A percentile compares a stretch with the other conserved stretches of the same genome.
Evolutionary conservation across 1,140 invertebrate genomes (phyloP).

Genomic region (Solenopsis invicta): DNA sequence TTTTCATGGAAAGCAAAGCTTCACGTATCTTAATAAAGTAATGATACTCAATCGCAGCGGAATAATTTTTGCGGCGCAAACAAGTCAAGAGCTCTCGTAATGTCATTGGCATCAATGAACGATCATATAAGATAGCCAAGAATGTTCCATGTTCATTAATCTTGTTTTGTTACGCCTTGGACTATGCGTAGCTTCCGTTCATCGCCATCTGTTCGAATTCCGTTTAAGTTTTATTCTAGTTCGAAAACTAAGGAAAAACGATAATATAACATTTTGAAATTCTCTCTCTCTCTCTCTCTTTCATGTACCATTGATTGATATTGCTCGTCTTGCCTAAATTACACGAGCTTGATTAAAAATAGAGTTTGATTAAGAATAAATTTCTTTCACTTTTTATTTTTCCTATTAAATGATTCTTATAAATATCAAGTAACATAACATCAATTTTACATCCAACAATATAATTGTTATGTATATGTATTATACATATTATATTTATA

Average conservation of each 20-base stretch:
- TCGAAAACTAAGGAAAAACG: slow-evolving; percentile 11
- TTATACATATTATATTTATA: no score
- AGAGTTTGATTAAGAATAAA: slow-evolving; percentile 1
- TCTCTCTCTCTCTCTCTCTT: background rate
- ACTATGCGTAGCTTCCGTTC: slow-evolving; percentile 60
- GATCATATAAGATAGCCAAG: slow-evolving; percentile 43
- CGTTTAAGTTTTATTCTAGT: slow-evolving; percentile 3
- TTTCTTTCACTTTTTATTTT: background rate
- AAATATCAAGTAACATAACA: no score
- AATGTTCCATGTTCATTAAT: slow-evolving; percentile 68
- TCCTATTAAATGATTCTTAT: background rate
- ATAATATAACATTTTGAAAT: background rate
- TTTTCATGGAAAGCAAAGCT: background rate
- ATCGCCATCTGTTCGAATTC: slow-evolving; percentile 65
- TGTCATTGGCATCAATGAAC: slow-evolving; percentile 43
- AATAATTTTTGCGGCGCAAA: slow-evolving; percentile 14
- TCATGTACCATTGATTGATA: background rate
- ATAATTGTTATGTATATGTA: no score
- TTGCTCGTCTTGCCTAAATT: background rate
- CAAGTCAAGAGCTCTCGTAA: background rate
- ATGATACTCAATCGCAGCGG: background rate
- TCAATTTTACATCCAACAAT: no score
- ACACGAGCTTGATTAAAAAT: no score
- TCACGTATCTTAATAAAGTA: background rate
- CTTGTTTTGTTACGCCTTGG: slow-evolving; percentile 72